These are phyloP conservation scores for Bovichtus variegatus DNA, from an alignment of 2,797 vertebrate genomes.

Conservation along the genomic window DNA sequence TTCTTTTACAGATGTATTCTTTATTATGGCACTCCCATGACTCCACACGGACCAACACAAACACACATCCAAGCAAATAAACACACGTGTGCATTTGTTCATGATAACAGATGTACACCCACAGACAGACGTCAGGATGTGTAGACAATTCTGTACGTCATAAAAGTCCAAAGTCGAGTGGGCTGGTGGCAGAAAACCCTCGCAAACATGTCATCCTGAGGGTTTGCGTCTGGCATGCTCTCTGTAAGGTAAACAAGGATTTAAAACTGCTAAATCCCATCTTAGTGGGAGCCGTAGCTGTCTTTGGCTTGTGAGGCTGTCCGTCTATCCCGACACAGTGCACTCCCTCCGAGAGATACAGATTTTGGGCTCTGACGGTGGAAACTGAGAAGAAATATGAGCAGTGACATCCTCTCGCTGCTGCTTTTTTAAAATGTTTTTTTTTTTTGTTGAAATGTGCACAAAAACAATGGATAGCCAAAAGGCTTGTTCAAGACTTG, in stretches of 20 bases:
- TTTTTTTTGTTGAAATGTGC: conserved; percentile 37
- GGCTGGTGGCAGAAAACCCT: conserved; percentile 24
- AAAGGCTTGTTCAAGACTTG: conserved; percentile 37
- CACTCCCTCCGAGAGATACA: conserved; percentile 54
- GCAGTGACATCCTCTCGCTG: conserved; percentile 38
- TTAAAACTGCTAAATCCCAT: conserved; percentile 62
- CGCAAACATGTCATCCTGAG: conserved; percentile 58
- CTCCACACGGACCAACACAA: background rate
- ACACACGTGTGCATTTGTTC: conserved; percentile 36
- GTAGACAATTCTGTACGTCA: conserved; percentile 37
- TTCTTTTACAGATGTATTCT: no score
- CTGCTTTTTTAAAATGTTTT: conserved; percentile 29
- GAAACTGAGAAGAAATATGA: conserved; percentile 71
- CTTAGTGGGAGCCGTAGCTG: conserved; percentile 55
- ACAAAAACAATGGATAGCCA: conserved; percentile 42
- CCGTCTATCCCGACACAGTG: conserved; percentile 43
- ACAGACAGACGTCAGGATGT: conserved; percentile 38
- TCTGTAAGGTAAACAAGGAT: conserved; percentile 65
- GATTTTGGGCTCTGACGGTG: conserved; percentile 53
- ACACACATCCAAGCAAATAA: conserved; percentile 25
- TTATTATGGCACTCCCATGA: no score
- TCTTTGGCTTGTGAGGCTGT: conserved; percentile 50
- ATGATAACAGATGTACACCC: conserved; percentile 40
- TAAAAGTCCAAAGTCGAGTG: conserved; percentile 42
- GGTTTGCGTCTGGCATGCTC: conserved; percentile 32